phyloP scores from a whole-genome alignment of 2,797 vertebrate species.

The Cynodonichthys magdalenae region DNA sequence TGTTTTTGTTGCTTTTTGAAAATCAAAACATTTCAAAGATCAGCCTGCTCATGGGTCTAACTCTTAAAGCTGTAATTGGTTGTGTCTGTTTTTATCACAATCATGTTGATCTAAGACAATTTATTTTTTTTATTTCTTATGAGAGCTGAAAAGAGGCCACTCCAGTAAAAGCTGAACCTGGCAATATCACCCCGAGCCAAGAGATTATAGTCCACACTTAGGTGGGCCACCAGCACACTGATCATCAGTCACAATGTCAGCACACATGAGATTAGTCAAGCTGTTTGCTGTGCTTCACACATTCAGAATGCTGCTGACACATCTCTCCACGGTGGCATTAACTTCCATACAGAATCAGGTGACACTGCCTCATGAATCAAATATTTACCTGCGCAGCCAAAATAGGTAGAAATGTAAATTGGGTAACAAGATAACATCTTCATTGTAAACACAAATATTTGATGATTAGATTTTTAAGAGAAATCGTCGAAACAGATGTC shows the following conservation, averaged over 20 bases:
- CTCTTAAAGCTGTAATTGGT: conserved; percentile 40
- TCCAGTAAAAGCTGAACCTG: conserved; percentile 52
- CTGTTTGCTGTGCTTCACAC: conserved; percentile 67
- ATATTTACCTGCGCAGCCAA: conserved; percentile 54
- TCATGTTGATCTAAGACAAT: conserved; percentile 46
- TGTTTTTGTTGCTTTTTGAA: conserved; percentile 40
- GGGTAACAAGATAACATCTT: conserved; percentile 26
- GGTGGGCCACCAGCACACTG: conserved; percentile 65
- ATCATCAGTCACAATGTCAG: conserved; percentile 76
- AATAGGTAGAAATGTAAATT: conserved; percentile 48
- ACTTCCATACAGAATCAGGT: conserved; percentile 56
- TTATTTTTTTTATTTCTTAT: conserved; percentile 15
- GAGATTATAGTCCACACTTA: conserved; percentile 68
- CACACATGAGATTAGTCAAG: conserved; percentile 69
- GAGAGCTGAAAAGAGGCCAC: conserved; percentile 53
- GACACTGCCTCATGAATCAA: conserved; percentile 53
- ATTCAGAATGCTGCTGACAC: conserved; percentile 65
- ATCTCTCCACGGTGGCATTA: conserved; percentile 58
- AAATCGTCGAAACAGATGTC: conserved; percentile 39
- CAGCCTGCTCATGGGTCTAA: conserved; percentile 12
- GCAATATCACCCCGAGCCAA: conserved; percentile 63
- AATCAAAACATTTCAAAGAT: conserved; percentile 23
- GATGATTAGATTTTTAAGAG: conserved; percentile 46
- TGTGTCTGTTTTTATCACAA: conserved; percentile 47
- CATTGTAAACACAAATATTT: conserved; percentile 49